Base-by-base conservation (phyloP, 2,797 vertebrate species). In the Gallinago nigripennis region DNA sequence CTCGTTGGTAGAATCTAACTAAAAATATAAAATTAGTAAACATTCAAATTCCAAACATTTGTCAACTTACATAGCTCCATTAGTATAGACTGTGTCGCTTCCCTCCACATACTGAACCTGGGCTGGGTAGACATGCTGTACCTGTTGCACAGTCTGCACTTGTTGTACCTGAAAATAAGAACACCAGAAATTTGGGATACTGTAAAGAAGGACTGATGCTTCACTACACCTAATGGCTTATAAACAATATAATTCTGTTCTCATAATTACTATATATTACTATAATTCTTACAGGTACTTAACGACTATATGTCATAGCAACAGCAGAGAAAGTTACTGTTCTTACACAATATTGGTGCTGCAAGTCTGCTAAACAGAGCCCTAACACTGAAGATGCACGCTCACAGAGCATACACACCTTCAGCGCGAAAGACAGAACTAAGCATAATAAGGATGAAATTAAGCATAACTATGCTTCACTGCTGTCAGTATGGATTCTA, bases 81-180 rank as follows among this genome's bases (percentile, higher is more conserved):
- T 98, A 97, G 98, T 98, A 84, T 98, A 98, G 96, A 98, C 98
- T 37, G 98, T 98, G 69, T 98, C 98, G 41, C 98, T 98, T 97
- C 98, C 98, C 90, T 98, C 98, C 96, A 98, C 98, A 71, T 98
- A 98, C 97, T 98, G 98, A 96, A 98, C 98, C 92, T 98, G 98
- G 94, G 98, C 97, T 95, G 98, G 98, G 64, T 98, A 98, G 84
- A 98, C 98, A 91, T 98, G 98, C 45, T 98, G 98, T 43, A 98
- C 98, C 78, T 98, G 98, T 85, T 98, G 98, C 54, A 98, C 98
- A 60, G 98, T 98, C 97, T 98, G 98, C 15, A 98, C 98, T 88
- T 98, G 98, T 82, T 98, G 98, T 56, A 98, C 98, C 98, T 98
- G 96, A 76, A 97, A 97, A 84, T 35, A 97, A 95, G 94, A 94